A percentile compares a stretch with the other conserved stretches of the same genome.
Evolutionary conservation across 2,113 vertebrate species (phyloP).

Genomic region (Rhabdomys dilectus): DNA sequence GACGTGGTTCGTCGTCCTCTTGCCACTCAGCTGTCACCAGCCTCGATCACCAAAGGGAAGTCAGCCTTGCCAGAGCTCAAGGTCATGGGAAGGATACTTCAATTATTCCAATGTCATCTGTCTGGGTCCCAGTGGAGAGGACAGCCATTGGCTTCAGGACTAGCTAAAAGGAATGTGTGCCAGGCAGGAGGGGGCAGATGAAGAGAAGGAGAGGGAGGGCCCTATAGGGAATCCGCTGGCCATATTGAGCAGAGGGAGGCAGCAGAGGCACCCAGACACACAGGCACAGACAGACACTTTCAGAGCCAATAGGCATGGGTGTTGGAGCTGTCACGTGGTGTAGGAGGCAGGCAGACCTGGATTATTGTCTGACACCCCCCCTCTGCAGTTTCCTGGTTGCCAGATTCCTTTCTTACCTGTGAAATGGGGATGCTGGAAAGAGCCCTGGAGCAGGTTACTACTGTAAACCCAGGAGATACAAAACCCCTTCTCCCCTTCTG

Average conservation of each 20-base stretch:
- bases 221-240: background rate
- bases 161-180: background rate
- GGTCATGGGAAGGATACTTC: slow-evolving; percentile 88
- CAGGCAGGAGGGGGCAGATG: background rate
- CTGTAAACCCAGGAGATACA: background rate
- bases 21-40: slow-evolving; percentile 77
- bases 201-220: background rate
- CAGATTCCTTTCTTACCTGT: background rate
- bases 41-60: slow-evolving; percentile 72
- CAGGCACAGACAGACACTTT: background rate
- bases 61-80: slow-evolving; percentile 81
- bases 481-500: background rate
- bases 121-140: slow-evolving; percentile 81
- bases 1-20: slow-evolving; percentile 37
- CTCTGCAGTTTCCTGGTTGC: background rate
- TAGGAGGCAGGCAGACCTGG: background rate
- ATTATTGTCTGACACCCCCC: background rate
- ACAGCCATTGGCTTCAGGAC: slow-evolving; percentile 75
- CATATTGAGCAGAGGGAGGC: background rate
- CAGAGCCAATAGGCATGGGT: background rate
- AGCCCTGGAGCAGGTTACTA: background rate
- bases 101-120: slow-evolving; percentile 86
- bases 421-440: background rate
- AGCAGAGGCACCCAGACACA: background rate
- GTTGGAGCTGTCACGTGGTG: background rate